Evolutionary conservation across 30 jellyfish, hydroid and myxozoan genomes (phyloP), one percentile per base, ranked within the genome.

Genomic region (Cassiopea andromeda): DNA sequence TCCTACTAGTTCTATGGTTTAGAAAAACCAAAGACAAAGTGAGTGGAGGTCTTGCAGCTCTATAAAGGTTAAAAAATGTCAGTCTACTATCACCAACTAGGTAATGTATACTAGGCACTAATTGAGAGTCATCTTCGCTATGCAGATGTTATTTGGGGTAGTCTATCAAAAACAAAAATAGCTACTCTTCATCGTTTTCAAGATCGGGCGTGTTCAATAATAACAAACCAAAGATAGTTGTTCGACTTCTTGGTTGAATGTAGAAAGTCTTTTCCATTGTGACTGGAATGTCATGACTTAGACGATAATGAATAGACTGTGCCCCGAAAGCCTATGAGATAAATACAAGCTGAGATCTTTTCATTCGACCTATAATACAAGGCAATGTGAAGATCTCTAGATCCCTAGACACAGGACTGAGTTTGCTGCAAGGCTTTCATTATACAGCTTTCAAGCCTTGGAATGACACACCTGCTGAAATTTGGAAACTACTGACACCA

Each of bases 161-260:
- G 83, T 74, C 64, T 74, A 27, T 74, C 60, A 74, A 74, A 74
- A 27, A 74, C 60, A 27, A 74, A 74, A 74, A 4, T 79, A 79
- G 88, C 88, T 57, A 60, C 88, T 60, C 54, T 79, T 18, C 77
- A 79, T 18, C 77, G 77, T 57, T 6, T 60, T 50, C 60, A 79
- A 54, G 88, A 79, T n/a, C n/a, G n/a, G 12, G 18, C 61, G 2
- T 79, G n/a, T n/a, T n/a, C n/a, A n/a, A n/a, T n/a, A n/a, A n/a
- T n/a, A n/a, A n/a, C n/a, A n/a, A n/a, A n/a, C n/a, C 61, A 64
- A 81, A 44, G 90, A 81, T 66, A 61, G n/a, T 43, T 64, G 90
- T 80, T 81, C 90, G 69, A 71, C 82, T 1, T 81, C 81, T 68
- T 44, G 78, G 71, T 81, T 81, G 17, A 81, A 67, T 48, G 90